A percentile compares a stretch with the other conserved stretches of the same genome.
These are phyloP conservation scores for Brachypodius melanocephalos DNA, from an alignment of 2,113 vertebrate genomes.

Conservation along the genomic window DNA sequence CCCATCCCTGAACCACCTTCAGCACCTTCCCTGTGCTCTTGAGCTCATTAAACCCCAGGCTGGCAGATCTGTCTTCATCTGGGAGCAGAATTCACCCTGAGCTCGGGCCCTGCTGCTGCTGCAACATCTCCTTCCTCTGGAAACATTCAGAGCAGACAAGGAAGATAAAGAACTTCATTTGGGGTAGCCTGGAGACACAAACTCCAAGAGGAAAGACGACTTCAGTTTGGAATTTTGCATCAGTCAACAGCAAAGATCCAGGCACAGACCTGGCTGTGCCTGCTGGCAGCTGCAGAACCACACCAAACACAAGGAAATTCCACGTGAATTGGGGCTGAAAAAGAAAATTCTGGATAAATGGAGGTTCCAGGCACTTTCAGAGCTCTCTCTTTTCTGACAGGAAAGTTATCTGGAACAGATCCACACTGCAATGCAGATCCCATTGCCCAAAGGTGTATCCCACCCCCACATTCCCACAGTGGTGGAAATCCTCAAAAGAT, in stretches of 20 bases:
- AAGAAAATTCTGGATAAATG: no score
- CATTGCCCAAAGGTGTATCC: rapidly evolving
- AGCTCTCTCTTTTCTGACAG: not conserved
- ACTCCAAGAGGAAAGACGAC: not conserved
- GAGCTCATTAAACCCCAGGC: not conserved
- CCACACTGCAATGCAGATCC: not conserved
- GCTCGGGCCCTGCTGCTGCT: not conserved
- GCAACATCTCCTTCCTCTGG: not conserved
- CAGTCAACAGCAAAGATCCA: not conserved
- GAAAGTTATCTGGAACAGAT: not conserved
- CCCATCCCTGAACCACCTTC: not conserved
- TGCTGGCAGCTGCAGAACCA: not conserved
- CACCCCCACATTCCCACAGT: not conserved
- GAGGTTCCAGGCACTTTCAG: not conserved
- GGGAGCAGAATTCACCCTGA: not conserved
- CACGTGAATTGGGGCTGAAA: no score
- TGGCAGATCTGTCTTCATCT: not conserved
- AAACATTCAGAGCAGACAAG: rapidly evolving
- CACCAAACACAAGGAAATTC: not conserved
- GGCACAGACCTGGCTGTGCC: not conserved
- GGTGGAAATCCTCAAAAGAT: not conserved
- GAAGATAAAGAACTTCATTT: not conserved
- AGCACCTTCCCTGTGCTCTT: not conserved
- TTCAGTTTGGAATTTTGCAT: not conserved
- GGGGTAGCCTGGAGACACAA: not conserved